Base-by-base conservation (phyloP, 1,140 invertebrate species). In the Meloidogyne exigua region DNA sequence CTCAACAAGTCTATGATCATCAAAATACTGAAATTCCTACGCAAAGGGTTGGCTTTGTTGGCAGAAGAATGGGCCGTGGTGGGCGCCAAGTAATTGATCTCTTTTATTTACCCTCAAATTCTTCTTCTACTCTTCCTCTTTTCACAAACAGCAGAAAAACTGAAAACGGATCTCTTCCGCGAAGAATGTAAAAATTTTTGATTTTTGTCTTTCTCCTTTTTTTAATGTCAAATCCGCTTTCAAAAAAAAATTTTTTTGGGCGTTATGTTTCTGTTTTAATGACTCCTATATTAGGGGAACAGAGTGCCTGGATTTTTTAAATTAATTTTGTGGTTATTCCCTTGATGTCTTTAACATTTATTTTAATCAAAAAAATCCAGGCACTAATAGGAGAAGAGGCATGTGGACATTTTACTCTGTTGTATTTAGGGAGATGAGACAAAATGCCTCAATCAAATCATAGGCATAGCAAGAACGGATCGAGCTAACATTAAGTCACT, bases 1-100 rank as follows among this genome's bases (percentile, higher is more conserved):
- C 49, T 26, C 21, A 23, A 13, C 25, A 72, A 23, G 36, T 73
- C 57, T 21, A 18, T 3, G n/a, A 65, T 13, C 12, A 25, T 44
- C 13, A 5, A 15, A 12, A 18, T 32, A 64, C 12, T 21, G 71
- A 65, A 32, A 36, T 25, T 65, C 25, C 25, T n/a, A 65, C 28
- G 26, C 71, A 42, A 36, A 28, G 26, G 71, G 57, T 73, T 21
- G 71, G 71, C 3, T 73, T 64, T 73, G 71, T 73, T n/a, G 36
- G 75, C 18, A 66, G 23, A 25, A 32, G 76, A 15, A 42, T 78
- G n/a, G 76, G 76, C 23, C 76, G 76, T 21, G 76, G 76, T 39
- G 76, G 76, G 42, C 76, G 76, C 18, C 32, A 32, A 23, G 26
- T 64, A 18, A 68, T 78, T 78, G 76, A 78, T 78, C 73, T 77